Percentiles rank a stretch among this genome's conserved stretches.
These are phyloP conservation scores for Gastrophysa polygoni DNA, from an alignment of 2,888 invertebrate species.

Conservation along the genomic window DNA sequence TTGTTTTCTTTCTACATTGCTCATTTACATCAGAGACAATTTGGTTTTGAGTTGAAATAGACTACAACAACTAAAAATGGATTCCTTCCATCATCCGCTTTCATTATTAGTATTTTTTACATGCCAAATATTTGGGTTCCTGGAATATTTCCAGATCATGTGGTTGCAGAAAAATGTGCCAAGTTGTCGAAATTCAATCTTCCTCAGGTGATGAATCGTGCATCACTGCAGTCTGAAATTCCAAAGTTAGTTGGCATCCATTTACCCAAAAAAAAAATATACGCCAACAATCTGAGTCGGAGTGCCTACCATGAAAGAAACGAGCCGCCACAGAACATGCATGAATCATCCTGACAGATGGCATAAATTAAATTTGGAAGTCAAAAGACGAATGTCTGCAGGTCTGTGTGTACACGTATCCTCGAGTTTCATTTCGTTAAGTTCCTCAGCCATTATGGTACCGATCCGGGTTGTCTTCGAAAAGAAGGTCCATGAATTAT, in stretches of 20 bases:
- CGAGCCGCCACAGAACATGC: slow-evolving; percentile 37
- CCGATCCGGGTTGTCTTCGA: neutral
- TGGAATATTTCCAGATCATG: too few relatives aligned
- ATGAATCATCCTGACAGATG: slow-evolving; percentile 47
- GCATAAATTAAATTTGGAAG: slow-evolving; percentile 48
- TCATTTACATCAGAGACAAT: too few relatives aligned
- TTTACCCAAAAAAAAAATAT: slow-evolving; percentile 7
- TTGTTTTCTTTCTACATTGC: too few relatives aligned
- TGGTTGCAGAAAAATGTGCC: too few relatives aligned
- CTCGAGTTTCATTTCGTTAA: neutral
- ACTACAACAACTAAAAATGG: too few relatives aligned
- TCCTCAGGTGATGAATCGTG: too few relatives aligned
- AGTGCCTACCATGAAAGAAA: slow-evolving; percentile 42
- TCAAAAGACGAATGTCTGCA: slow-evolving; percentile 28
- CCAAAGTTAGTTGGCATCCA: slow-evolving; percentile 1
- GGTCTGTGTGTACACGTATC: neutral
- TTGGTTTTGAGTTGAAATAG: too few relatives aligned
- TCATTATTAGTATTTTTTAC: too few relatives aligned
- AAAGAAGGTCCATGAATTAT: neutral
- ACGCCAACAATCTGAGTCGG: slow-evolving; percentile 12
- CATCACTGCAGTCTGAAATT: slow-evolving; percentile 6
- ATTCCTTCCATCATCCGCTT: too few relatives aligned
- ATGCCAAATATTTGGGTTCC: too few relatives aligned
- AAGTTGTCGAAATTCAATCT: too few relatives aligned
- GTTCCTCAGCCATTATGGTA: neutral